These are phyloP conservation scores for Oligia fasciuncula DNA, from an alignment of 2,888 invertebrate species.

Conservation along the genomic window DNA sequence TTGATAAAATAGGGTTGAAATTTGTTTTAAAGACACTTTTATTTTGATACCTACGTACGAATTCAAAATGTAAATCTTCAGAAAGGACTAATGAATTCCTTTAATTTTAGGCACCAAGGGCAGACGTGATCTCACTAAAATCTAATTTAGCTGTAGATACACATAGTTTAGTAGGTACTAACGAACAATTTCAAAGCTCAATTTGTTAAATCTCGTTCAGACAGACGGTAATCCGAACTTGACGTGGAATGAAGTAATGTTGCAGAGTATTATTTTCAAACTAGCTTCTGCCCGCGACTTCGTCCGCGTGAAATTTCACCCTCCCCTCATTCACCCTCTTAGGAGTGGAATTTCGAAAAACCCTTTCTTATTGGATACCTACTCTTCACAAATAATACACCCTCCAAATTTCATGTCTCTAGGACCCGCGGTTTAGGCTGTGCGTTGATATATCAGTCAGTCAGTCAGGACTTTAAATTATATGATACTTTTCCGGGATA, in stretches of 20 bases:
- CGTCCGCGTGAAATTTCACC: no score
- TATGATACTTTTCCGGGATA: no score
- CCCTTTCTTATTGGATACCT: no score
- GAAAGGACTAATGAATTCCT: conserved; percentile 28
- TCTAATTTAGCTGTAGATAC: conserved; percentile 31
- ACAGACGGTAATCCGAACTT: conserved; percentile 5
- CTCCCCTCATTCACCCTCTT: no score
- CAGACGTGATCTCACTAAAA: conserved; percentile 41
- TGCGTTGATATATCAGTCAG: no score
- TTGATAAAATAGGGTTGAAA: not conserved
- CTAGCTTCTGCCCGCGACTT: no score
- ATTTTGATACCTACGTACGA: not conserved
- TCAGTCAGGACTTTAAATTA: no score
- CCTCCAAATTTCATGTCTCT: no score
- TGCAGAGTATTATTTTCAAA: conserved; percentile 1
- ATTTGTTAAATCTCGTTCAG: conserved; percentile 28
- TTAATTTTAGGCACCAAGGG: conserved; percentile 8
- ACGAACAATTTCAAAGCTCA: conserved; percentile 33
- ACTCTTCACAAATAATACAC: no score
- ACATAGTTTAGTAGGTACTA: conserved; percentile 19
- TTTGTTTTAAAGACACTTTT: not conserved
- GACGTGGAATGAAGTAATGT: conserved; percentile 22
- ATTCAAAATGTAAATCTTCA: not conserved
- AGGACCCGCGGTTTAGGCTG: no score
- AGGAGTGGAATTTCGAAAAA: no score